These are phyloP conservation scores for Otus sunia DNA, from an alignment of 2,113 vertebrate genomes.

Conservation along the genomic window DNA sequence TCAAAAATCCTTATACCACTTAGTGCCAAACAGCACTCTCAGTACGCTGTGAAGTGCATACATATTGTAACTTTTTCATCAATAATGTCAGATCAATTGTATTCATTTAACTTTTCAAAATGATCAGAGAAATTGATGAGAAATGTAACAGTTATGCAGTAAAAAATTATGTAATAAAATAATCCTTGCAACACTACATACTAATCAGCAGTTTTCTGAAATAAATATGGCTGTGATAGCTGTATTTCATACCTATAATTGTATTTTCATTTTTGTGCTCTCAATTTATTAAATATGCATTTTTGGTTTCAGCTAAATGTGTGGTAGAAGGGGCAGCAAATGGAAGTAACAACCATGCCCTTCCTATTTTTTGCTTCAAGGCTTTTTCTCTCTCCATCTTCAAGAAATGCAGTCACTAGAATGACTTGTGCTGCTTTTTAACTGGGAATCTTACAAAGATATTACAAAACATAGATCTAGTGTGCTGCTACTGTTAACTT, in stretches of 20 bases:
- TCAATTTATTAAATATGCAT: not conserved
- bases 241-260: not conserved
- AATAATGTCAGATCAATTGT: not conserved
- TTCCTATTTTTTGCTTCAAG: not conserved
- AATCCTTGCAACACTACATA: not conserved
- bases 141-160: not conserved
- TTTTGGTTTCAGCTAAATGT: not conserved
- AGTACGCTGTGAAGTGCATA: not conserved
- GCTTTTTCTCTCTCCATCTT: not conserved
- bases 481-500: not conserved
- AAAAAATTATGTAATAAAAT: not conserved
- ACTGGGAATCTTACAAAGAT: not conserved
- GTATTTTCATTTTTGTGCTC: not conserved
- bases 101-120: not conserved
- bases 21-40: not conserved
- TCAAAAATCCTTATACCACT: not conserved
- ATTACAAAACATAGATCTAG: not conserved
- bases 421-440: not conserved
- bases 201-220: not conserved
- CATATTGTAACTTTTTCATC: not conserved
- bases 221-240: not conserved
- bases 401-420: not conserved
- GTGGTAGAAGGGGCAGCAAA: not conserved
- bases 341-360: not conserved
- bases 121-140: not conserved